These are phyloP conservation scores for Xenopus laevis DNA, from an alignment of 2,113 vertebrate genomes.

Conservation along the genomic window DNA sequence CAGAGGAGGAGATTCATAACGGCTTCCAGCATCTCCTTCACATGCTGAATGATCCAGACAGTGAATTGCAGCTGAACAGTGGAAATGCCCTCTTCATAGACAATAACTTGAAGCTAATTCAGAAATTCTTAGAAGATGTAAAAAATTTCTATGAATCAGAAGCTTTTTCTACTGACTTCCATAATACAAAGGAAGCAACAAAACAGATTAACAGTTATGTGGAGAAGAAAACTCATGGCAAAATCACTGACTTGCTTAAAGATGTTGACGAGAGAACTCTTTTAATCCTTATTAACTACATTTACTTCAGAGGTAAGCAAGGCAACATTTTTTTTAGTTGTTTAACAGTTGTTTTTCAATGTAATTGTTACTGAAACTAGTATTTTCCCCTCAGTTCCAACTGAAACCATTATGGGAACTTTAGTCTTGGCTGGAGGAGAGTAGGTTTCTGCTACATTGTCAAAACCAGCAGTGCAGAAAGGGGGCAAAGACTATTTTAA, in stretches of 20 bases:
- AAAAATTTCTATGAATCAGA: constrained; percentile 63
- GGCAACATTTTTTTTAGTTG: background rate
- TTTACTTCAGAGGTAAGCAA: constrained; percentile 73
- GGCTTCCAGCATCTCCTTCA: constrained; percentile 66
- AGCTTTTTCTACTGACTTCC: constrained; percentile 62
- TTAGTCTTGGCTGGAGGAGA: too few relatives aligned
- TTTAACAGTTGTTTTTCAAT: too few relatives aligned
- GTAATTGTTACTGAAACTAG: too few relatives aligned
- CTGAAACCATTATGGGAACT: too few relatives aligned
- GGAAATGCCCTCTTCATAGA: constrained; percentile 71
- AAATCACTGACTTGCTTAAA: constrained; percentile 62
- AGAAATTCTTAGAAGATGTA: constrained; percentile 61
- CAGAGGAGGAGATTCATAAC: constrained; percentile 54
- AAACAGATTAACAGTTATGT: constrained; percentile 66
- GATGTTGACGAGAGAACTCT: constrained; percentile 57
- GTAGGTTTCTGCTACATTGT: too few relatives aligned
- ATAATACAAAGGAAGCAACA: constrained; percentile 54
- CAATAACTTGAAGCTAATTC: constrained; percentile 56
- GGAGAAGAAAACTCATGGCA: constrained; percentile 66
- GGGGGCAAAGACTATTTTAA: too few relatives aligned
- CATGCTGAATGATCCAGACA: constrained; percentile 58
- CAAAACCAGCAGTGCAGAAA: too few relatives aligned
- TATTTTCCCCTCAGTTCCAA: too few relatives aligned
- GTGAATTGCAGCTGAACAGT: constrained; percentile 57
- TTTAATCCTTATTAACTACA: constrained; percentile 69